phyloP scores from a whole-genome alignment of 1,140 invertebrate species.

The Dendrolimus kikuchii region DNA sequence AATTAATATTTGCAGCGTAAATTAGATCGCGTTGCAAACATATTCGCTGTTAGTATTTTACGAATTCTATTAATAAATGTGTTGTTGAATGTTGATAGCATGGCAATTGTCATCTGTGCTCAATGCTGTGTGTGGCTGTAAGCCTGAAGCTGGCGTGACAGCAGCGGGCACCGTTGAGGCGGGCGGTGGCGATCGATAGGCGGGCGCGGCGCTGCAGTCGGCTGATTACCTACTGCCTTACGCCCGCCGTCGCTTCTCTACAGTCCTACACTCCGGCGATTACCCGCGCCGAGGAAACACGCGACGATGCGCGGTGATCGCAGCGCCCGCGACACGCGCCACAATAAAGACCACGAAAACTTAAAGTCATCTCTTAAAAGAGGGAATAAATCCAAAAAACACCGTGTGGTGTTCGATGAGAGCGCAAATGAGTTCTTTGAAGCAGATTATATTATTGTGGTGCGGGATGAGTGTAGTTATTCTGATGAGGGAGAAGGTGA shows the following conservation, averaged over 20 bases:
- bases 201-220: conserved; percentile 57
- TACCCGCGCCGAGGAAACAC: conserved; percentile 38
- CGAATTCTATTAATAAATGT: conserved; percentile 16
- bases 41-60: conserved; percentile 3
- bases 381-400: conserved; percentile 71
- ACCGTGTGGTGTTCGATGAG: conserved; percentile 89
- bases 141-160: conserved; percentile 16
- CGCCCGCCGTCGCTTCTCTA: conserved; percentile 19
- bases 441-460: conserved; percentile 89
- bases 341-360: conserved; percentile 68
- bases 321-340: conserved; percentile 60
- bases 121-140: conserved; percentile 21
- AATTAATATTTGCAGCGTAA: no score
- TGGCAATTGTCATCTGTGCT: conserved; percentile 17
- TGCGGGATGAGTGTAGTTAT: conserved; percentile 86
- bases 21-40: no score
- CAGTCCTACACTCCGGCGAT: conserved; percentile 36
- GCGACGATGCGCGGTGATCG: conserved; percentile 68
- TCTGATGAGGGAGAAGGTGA: conserved; percentile 81
- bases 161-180: conserved; percentile 24
- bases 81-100: conserved; percentile 21
- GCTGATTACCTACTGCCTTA: conserved; percentile 18
- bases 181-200: conserved; percentile 47
- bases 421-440: conserved; percentile 90
- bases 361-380: conserved; percentile 70